These are phyloP conservation scores for Aelia acuminata DNA, from an alignment of 2,888 invertebrate species.

Conservation along the genomic window DNA sequence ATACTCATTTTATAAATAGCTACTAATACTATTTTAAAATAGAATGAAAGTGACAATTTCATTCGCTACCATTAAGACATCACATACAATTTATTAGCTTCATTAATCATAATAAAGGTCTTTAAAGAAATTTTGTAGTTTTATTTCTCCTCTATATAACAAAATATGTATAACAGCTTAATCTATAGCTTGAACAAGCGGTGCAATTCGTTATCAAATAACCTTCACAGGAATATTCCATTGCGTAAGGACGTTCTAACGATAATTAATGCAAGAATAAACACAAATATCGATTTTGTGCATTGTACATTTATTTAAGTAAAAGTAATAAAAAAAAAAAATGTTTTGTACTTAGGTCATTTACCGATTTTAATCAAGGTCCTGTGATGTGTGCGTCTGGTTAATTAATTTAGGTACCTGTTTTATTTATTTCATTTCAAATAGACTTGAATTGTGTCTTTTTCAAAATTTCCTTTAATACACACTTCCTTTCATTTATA, in stretches of 20 bases:
- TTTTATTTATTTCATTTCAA: no score
- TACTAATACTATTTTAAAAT: no score
- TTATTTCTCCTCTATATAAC: neutral
- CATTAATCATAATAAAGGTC: neutral
- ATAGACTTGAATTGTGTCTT: no score
- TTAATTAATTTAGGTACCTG: no score
- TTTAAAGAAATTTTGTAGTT: neutral
- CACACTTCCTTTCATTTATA: no score
- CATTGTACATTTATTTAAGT: neutral
- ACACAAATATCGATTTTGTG: neutral
- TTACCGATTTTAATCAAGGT: neutral
- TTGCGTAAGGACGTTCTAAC: neutral
- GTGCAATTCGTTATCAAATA: neutral
- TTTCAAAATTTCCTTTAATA: no score
- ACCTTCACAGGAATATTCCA: slow-evolving; percentile 28
- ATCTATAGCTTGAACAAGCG: neutral
- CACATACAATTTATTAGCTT: neutral
- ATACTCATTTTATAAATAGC: no score
- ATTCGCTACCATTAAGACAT: no score
- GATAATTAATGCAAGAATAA: neutral
- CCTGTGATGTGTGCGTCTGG: no score
- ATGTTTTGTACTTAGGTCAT: neutral
- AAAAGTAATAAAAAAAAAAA: neutral
- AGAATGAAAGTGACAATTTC: no score
- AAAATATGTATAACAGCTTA: neutral